Conservation (phyloP, 2,113 vertebrate genomes). For the Sclerurus mexicanus region DNA sequence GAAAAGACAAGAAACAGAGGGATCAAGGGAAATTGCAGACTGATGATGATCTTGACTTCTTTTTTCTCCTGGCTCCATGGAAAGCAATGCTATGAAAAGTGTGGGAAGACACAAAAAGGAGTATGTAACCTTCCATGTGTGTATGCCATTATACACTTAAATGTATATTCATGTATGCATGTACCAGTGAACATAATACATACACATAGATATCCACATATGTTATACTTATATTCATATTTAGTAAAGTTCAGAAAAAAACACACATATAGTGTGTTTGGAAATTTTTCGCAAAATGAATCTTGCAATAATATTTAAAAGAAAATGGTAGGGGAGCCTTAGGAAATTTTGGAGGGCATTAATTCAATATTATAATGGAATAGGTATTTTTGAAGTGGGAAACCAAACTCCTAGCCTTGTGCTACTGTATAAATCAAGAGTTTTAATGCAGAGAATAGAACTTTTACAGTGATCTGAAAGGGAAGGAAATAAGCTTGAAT, state of each 20-base stretch:
- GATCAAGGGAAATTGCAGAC: background rate
- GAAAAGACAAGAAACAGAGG: background rate
- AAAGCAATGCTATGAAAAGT: background rate
- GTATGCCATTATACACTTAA: background rate
- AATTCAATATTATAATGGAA: background rate
- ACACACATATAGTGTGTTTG: accelerated
- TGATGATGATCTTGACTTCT: background rate
- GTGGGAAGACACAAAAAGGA: background rate
- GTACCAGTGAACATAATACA: background rate
- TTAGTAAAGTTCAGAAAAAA: background rate
- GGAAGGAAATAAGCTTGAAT: background rate
- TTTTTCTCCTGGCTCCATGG: background rate
- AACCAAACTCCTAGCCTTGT: background rate
- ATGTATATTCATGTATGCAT: background rate
- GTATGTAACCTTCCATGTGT: background rate
- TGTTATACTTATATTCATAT: background rate
- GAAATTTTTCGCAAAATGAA: background rate
- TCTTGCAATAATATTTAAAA: background rate
- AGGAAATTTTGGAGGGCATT: background rate
- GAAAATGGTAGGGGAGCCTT: background rate
- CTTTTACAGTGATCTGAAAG: background rate
- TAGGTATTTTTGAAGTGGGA: background rate
- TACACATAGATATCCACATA: background rate
- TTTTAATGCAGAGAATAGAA: background rate
- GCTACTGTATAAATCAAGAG: background rate